Conservation (phyloP, 2,797 vertebrate genomes). For the Rhinichthys osculus region DNA sequence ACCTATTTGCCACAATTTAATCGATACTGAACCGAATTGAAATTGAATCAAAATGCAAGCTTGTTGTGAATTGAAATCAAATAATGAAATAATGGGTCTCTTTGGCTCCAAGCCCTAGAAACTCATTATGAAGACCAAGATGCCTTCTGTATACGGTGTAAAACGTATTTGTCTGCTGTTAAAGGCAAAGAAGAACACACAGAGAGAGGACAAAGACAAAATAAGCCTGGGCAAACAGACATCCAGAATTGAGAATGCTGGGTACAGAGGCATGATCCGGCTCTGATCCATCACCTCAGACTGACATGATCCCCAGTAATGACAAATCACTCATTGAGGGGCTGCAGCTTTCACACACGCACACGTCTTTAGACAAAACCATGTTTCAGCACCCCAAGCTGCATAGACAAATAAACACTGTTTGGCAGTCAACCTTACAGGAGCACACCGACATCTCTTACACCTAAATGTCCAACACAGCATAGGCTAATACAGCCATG, state of each 20-base stretch:
- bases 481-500: not conserved
- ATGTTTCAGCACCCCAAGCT: constrained; percentile 5
- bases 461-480: constrained; percentile 13
- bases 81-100: not conserved
- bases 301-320: constrained; percentile 70
- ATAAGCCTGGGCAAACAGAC: constrained; percentile 32
- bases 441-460: not conserved
- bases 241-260: constrained; percentile 24
- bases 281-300: constrained; percentile 71
- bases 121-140: not conserved
- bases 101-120: not conserved
- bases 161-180: not conserved
- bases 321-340: constrained; percentile 69
- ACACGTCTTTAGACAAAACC: constrained; percentile 24
- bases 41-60: not conserved
- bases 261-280: constrained; percentile 46
- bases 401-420: constrained; percentile 14
- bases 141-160: not conserved
- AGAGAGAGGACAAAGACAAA: constrained; percentile 24
- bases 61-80: not conserved
- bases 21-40: not conserved
- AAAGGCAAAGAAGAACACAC: not conserved
- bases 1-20: not conserved
- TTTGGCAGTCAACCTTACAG: constrained; percentile 5
- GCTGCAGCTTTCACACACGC: constrained; percentile 22